phyloP scores from a whole-genome alignment of 2,888 invertebrate genomes.

The Brachypalpus laphriformis region DNA sequence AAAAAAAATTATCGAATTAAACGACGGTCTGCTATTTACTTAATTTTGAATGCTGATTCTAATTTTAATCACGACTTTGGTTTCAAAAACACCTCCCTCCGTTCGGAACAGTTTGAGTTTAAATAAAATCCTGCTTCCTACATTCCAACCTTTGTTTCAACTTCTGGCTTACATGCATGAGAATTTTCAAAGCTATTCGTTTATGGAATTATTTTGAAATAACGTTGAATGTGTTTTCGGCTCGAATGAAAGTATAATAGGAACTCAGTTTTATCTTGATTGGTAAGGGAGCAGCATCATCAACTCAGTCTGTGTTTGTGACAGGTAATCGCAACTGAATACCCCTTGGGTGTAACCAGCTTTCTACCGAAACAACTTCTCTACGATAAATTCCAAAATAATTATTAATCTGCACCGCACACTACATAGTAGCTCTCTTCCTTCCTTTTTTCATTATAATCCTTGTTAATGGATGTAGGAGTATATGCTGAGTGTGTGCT shows the following conservation, averaged over 20 bases:
- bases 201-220: neutral
- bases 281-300: neutral
- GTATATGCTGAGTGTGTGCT: neutral
- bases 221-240: neutral
- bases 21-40: too few species aligned
- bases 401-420: constrained; percentile 10
- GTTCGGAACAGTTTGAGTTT: too few species aligned
- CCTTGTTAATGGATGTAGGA: neutral
- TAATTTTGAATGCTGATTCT: too few species aligned
- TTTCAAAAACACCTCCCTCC: too few species aligned
- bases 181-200: neutral
- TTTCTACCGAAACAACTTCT: neutral
- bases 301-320: neutral
- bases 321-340: constrained; percentile 7
- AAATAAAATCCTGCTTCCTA: too few species aligned
- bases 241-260: neutral
- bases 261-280: neutral
- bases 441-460: neutral
- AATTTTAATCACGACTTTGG: too few species aligned
- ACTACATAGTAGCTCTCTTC: neutral
- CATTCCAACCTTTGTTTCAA: too few species aligned
- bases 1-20: too few species aligned
- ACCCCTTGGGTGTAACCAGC: neutral
- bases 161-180: neutral
- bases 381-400: constrained; percentile 19